These are phyloP conservation scores for Tenebrio molitor DNA, from an alignment of 1,140 invertebrate genomes.

Conservation along the genomic window DNA sequence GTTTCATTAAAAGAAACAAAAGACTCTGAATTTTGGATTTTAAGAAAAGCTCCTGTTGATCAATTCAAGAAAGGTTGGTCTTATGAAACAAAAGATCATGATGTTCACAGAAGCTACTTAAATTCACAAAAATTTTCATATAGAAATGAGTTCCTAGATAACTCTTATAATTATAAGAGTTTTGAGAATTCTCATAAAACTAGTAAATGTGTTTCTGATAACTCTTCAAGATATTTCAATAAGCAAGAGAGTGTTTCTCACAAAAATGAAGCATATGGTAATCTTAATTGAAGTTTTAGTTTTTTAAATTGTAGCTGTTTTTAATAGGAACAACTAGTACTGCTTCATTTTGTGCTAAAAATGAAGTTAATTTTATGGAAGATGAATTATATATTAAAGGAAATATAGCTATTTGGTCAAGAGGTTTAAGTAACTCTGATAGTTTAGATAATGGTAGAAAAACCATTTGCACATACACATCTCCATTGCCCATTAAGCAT, in stretches of 20 bases:
- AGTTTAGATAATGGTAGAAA: conserved; percentile 67
- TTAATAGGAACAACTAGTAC: no score
- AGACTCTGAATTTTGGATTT: conserved; percentile 77
- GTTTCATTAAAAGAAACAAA: conserved; percentile 77
- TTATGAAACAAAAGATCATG: not conserved
- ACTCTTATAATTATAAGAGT: conserved; percentile 55
- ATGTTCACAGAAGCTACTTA: not conserved
- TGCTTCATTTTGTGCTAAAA: conserved; percentile 41
- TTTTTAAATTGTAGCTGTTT: no score
- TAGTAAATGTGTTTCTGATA: conserved; percentile 57
- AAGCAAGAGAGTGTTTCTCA: conserved; percentile 46
- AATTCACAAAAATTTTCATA: conserved; percentile 6
- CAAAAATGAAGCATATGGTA: no score
- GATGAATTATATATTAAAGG: conserved; percentile 92
- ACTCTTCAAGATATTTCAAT: conserved; percentile 50
- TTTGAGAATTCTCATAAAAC: conserved; percentile 48
- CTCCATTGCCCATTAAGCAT: conserved; percentile 84
- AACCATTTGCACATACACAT: conserved; percentile 82
- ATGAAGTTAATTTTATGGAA: conserved; percentile 69
- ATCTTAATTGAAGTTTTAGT: no score
- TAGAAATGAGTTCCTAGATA: conserved; percentile 52
- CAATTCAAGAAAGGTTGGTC: conserved; percentile 1
- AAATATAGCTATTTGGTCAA: conserved; percentile 85
- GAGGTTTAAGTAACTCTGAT: conserved; percentile 70
- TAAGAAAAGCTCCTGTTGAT: conserved; percentile 69